Conservation (phyloP, 2,113 vertebrate genomes). For the Athene cunicularia region DNA sequence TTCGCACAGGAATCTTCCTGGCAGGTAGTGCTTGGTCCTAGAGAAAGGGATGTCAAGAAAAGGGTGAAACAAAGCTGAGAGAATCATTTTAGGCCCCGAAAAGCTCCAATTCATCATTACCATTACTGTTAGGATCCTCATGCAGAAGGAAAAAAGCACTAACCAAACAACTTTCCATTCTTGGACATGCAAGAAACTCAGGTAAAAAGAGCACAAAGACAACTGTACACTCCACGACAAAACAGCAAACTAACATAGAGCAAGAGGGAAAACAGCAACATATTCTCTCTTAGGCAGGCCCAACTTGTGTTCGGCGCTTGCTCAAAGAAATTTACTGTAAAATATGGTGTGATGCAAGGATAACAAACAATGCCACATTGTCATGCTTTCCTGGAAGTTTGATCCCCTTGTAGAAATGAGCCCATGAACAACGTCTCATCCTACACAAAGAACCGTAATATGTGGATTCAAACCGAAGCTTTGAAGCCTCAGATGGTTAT, state of each 20-base stretch:
- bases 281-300: constrained; percentile 60
- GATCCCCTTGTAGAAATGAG: background rate
- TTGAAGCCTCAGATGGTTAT: background rate
- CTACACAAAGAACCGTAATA: background rate
- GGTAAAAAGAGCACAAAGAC: constrained; percentile 42
- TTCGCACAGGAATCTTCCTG: constrained; percentile 97
- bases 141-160: constrained; percentile 11
- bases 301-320: background rate
- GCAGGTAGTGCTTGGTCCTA: constrained; percentile 94
- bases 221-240: constrained; percentile 52
- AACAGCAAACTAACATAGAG: constrained; percentile 45
- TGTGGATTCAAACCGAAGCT: background rate
- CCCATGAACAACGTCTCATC: background rate
- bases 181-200: constrained; percentile 55
- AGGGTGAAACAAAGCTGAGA: background rate
- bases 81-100: background rate
- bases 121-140: background rate
- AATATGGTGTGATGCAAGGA: background rate
- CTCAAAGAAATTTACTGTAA: background rate
- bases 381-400: background rate
- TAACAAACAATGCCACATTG: background rate
- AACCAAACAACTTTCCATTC: constrained; percentile 29
- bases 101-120: background rate
- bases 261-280: constrained; percentile 54
- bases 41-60: background rate